These are phyloP conservation scores for Drosophila kohkoa DNA, from an alignment of 1,140 invertebrate species.

Conservation along the genomic window DNA sequence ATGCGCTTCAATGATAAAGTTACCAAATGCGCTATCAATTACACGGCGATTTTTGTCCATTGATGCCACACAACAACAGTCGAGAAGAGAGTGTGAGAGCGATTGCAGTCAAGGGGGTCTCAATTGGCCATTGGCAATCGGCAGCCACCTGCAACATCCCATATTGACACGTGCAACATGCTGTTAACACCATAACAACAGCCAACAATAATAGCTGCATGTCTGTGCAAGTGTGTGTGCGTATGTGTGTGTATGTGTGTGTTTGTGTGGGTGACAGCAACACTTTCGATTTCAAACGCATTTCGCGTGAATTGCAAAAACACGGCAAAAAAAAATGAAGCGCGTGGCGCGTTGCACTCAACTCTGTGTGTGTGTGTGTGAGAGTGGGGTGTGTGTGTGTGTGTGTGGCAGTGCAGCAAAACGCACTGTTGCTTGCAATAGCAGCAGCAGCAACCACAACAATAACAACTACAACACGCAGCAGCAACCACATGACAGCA, in stretches of 20 bases:
- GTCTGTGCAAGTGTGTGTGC: not conserved
- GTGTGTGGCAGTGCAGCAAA: conserved; percentile 54
- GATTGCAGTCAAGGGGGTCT: not conserved
- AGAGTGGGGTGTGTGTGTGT: conserved; percentile 27
- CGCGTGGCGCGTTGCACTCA: conserved; percentile 46
- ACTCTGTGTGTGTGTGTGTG: conserved; percentile 28
- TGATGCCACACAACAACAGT: conserved; percentile 42
- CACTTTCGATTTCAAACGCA: conserved; percentile 79
- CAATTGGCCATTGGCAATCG: conserved; percentile 41
- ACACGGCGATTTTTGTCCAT: conserved; percentile 76
- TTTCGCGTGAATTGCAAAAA: conserved; percentile 76
- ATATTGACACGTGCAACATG: conserved; percentile 80
- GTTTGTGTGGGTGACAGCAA: conserved; percentile 61
- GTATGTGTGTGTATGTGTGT: conserved; percentile 19
- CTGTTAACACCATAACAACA: conserved; percentile 71
- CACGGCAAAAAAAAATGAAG: conserved; percentile 50
- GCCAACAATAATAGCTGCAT: conserved; percentile 35
- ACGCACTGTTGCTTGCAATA: conserved; percentile 73
- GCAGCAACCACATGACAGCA: conserved; percentile 64
- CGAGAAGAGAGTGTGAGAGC: not conserved
- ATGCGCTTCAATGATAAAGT: conserved; percentile 63
- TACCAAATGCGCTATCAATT: conserved; percentile 77
- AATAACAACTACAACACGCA: conserved; percentile 30
- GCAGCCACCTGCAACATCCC: conserved; percentile 70
- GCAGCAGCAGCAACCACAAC: conserved; percentile 34